Percentiles rank a stretch among this genome's conserved stretches.
These are phyloP conservation scores for Volucella zonaria DNA, from an alignment of 2,888 invertebrate genomes.

Conservation along the genomic window DNA sequence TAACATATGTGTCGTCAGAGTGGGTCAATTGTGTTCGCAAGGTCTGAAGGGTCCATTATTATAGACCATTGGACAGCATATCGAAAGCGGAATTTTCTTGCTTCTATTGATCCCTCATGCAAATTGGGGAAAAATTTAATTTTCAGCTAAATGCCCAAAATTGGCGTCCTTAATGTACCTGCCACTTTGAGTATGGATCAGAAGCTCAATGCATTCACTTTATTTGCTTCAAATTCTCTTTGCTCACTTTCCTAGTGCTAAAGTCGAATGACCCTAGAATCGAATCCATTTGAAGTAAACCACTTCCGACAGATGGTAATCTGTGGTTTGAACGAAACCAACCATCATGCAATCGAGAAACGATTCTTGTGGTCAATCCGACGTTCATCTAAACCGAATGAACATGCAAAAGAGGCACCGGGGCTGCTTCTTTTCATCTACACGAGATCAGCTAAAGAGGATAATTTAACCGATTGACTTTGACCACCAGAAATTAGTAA, in stretches of 20 bases:
- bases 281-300: conserved; percentile 3
- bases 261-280: conserved; percentile 12
- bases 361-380: conserved; percentile 51
- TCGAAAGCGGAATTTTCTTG: no score
- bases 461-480: not conserved
- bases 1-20: no score
- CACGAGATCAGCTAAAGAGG: not conserved
- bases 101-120: no score
- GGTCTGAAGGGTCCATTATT: no score
- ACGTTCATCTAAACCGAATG: conserved; percentile 31
- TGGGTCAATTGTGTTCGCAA: no score
- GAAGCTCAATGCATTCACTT: not conserved
- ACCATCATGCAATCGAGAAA: conserved; percentile 30
- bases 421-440: conserved; percentile 5
- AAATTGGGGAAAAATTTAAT: no score
- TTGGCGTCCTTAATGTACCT: no score
- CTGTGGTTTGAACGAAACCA: conserved; percentile 12
- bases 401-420: conserved; percentile 25
- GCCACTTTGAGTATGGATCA: no score
- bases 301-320: conserved; percentile 60
- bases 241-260: not conserved
- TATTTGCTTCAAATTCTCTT: not conserved
- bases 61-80: no score
- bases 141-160: no score
- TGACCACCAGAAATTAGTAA: not conserved